Base-by-base conservation (phyloP, 2,888 invertebrate species). In the Mythimna ferrago region DNA sequence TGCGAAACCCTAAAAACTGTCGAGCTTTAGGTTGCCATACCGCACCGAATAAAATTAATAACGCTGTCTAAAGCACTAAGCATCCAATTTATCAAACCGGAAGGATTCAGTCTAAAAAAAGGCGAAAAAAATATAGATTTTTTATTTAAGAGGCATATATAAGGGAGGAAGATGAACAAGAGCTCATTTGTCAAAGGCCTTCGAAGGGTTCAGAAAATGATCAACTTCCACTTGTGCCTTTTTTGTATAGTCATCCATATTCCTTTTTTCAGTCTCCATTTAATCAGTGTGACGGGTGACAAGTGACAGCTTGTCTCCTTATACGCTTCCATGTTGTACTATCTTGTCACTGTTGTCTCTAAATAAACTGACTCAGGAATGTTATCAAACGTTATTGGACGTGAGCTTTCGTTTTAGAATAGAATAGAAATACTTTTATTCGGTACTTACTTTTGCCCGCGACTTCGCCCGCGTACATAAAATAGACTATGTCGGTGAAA, bases 181-280 rank as follows among this genome's bases (percentile, higher is more conserved):
- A 57, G 19, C 68, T 71, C 83, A 75, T 81, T 83, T 83, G 75
- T 83, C 76, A 81, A 78, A 82, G 10, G 16, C 35, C 16, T 51
- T 60, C 53, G 84, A 66, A 71, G 69, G 66, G 75, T 66, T 83
- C 63, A 57, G 10, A 74, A 83, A 83, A 83, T 83, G 44, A 71
- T 80, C 66, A 82, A 82, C 66, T 82, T 68, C 68, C 57, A 66
- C 73, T 64, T 60, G 56, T 48, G 48, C 56, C 41, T 35, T 14
- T 67, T 68, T 79, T 63, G 35, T 62, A 68, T 53, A 71, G 58
- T 66, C 72, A 66, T 82, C 83, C 44, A 68, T 73, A 66, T 79
- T 73, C 48, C 21, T 56, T 41, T 68, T 68, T 78, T 81, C 32
- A 78, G 66, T 51, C 51, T 68, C 65, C 67, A 41, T 78, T 80